Evolutionary conservation across 2,113 vertebrate species (phyloP), one percentile per base, ranked within the genome.

Genomic region (Oncorhynchus gorbuscha): DNA sequence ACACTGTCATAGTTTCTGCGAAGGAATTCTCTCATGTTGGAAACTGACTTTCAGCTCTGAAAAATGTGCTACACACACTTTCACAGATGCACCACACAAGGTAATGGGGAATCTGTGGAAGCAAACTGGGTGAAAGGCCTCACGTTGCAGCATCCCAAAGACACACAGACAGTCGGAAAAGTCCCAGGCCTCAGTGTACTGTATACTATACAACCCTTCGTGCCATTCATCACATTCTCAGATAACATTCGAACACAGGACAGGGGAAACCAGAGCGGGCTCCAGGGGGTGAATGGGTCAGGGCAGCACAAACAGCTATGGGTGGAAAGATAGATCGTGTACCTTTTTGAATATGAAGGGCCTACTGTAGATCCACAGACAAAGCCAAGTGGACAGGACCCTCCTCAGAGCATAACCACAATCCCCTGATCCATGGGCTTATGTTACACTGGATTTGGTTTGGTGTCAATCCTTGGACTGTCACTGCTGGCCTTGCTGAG

Each of bases 221-320:
- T 24, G n/a, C 74, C 13, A 30, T 64, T 13, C 72, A 3, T 35
- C 48, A 13, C 74, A 65, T 72, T 89, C 87, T 93, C 89, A 82
- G 76, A 80, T 91, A 86, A 89, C 90, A 75, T 48, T 26, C 39
- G 75, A 74, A 87, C 88, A 78, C 86, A 85, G 80, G 84, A 81
- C 73, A 69, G 76, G 73, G 84, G 92, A 91, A 93, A 91, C 90
- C 13, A 79, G 90, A 90, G 88, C 75, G 62, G 69, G 71, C 89
- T 32, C 78, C 76, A 55, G 89, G 91, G 88, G 87, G 81, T 85
- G 13, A 58, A 66, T 16, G 0, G 83, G 69, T 91, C 84, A 71
- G 76, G 26, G 67, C 71, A 70, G 77, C 80, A 80, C 74, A 64
- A 48, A 30, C 76, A 74, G 84, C 75, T 79, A 69, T 77, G 74